Evolutionary conservation across 2,888 invertebrate genomes (phyloP), one percentile per base, ranked within the genome.

Genomic region (Ceriagrion tenellum): DNA sequence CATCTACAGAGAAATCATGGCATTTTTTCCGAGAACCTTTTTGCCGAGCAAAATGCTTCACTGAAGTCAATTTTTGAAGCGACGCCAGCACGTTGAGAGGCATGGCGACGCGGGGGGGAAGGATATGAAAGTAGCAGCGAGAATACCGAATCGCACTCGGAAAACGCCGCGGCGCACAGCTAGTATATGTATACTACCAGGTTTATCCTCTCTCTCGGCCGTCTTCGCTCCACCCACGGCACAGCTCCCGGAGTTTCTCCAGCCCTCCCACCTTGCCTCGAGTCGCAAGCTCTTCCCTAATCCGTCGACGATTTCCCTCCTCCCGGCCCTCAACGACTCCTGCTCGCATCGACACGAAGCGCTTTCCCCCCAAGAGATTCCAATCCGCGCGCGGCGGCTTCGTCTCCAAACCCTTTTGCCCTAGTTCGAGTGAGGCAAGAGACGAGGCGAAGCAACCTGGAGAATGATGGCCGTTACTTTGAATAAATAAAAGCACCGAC

Each of bases 381-480:
- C 55, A 89, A 89, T 89, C 47, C 89, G 47, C 47, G 89, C 47
- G 55, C 47, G 23, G 59, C 47, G n/a, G 89, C 47, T 18, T 55
- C 89, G 40, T 89, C 89, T 89, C 89, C 47, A 55, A 89, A 89
- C 47, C 89, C 89, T 89, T 81, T 81, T 35, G 81, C 81, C 81
- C 81, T 18, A 81, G 81, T 81, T 81, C 81, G 81, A 81, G 81
- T 2, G 81, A 81, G 81, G 81, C 12, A n/a, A 81, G 81, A 35
- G 26, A 69, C 69, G 81, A 81, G 69, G 26, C 81, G 35, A 12
- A 12, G 12, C 35, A 12, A 81, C 35, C 81, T n/a, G n/a, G 88
- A 59, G 89, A 89, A 55, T 55, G 89, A 89, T 89, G 89, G 89
- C 89, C 89, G 89, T 47, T 89, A 89, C 89, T 89, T 89, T 89